These are phyloP conservation scores for Zootermopsis nevadensis DNA, from an alignment of 2,888 invertebrate genomes.

Conservation along the genomic window DNA sequence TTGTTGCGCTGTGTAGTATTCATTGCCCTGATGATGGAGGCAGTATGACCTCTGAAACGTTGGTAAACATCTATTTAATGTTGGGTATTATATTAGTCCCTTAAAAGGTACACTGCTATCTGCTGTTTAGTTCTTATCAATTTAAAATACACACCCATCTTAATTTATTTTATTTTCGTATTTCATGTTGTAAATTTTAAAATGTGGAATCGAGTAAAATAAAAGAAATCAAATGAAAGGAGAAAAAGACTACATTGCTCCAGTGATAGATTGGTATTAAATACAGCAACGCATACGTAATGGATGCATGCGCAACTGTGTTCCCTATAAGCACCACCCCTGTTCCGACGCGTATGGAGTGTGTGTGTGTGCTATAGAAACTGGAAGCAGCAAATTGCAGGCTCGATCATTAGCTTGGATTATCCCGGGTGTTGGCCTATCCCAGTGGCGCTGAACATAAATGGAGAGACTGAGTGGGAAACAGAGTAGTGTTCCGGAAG, in stretches of 20 bases:
- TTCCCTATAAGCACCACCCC: background rate
- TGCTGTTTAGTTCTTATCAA: too few species aligned
- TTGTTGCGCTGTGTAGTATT: background rate
- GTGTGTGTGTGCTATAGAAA: constrained; percentile 9
- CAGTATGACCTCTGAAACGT: too few species aligned
- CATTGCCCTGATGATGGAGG: background rate
- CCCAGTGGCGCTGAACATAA: constrained; percentile 24
- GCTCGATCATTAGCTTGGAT: constrained; percentile 59
- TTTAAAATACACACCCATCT: too few species aligned
- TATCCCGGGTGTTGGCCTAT: constrained; percentile 54
- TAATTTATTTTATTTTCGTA: too few species aligned
- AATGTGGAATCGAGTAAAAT: too few species aligned
- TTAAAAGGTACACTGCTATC: too few species aligned
- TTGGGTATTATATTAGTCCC: too few species aligned
- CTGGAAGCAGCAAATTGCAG: constrained; percentile 48
- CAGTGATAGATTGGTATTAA: background rate
- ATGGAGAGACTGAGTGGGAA: constrained; percentile 50
- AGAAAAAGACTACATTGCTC: too few species aligned
- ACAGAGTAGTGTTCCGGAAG: constrained; percentile 52
- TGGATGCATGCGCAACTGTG: background rate
- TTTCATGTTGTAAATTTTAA: too few species aligned
- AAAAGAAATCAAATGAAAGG: too few species aligned
- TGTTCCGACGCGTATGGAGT: background rate
- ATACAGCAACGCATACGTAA: background rate
- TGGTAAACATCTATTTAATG: too few species aligned